phyloP scores from a whole-genome alignment of 1,140 invertebrate species.

The Cherax quadricarinatus region DNA sequence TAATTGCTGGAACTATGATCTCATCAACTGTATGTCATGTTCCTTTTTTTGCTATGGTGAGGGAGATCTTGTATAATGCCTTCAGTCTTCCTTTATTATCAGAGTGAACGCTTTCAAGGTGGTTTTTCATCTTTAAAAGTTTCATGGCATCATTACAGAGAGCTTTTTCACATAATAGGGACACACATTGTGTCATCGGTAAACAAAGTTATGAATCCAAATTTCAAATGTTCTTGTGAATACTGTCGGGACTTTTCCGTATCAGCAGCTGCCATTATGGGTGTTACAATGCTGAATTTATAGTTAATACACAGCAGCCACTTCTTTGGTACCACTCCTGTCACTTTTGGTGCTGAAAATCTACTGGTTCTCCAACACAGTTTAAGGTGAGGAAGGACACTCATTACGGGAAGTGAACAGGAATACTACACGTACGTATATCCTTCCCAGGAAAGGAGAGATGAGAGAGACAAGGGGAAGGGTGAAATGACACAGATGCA shows the following conservation, averaged over 20 bases:
- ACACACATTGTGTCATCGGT: conserved; percentile 63
- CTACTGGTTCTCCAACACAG: not conserved
- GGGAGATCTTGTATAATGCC: conserved; percentile 50
- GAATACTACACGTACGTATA: not conserved
- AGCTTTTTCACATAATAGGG: conserved; percentile 33
- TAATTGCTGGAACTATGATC: conserved; percentile 2
- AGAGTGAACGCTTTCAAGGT: conserved; percentile 67
- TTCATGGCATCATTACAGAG: conserved; percentile 7
- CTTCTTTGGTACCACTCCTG: too few relatives aligned
- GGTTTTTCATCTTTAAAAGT: conserved; percentile 65
- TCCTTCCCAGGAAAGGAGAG: not conserved
- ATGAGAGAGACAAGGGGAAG: not conserved
- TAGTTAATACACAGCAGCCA: not conserved
- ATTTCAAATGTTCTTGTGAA: conserved; percentile 70
- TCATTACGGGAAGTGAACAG: not conserved
- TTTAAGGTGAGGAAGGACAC: not conserved
- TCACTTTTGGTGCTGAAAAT: not conserved
- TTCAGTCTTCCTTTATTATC: conserved; percentile 45
- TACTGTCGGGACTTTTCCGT: conserved; percentile 58
- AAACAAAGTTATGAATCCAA: conserved; percentile 48
- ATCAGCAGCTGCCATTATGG: conserved; percentile 17
- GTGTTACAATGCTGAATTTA: not conserved
- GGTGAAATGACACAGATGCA: not conserved
- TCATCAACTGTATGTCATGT: conserved; percentile 9
- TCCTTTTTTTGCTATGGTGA: conserved; percentile 53